Conservation (phyloP, 1,140 invertebrate genomes). For the Drosophila tani region DNA sequence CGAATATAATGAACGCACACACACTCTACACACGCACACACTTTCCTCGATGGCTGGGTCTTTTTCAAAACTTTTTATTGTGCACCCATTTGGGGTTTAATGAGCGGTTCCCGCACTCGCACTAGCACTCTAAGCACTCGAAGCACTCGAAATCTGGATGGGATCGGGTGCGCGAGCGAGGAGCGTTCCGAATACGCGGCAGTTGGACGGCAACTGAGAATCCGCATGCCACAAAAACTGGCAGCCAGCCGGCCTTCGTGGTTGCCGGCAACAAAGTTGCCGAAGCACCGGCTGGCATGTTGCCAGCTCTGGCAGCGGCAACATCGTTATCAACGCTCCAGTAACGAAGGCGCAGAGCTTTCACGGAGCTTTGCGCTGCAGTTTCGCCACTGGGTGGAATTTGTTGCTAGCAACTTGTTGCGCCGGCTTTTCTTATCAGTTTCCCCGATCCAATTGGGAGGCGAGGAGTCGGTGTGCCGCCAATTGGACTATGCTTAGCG, state of each 20-base stretch:
- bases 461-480: background rate
- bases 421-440: background rate
- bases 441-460: background rate
- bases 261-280: constrained; percentile 66
- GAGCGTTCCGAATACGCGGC: constrained; percentile 68
- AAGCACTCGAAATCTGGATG: background rate
- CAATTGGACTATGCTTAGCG: constrained; percentile 22
- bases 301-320: constrained; percentile 18
- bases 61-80: constrained; percentile 42
- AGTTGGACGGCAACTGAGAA: constrained; percentile 70
- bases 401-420: constrained; percentile 58
- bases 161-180: constrained; percentile 43
- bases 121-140: too few relatives aligned
- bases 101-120: constrained; percentile 39
- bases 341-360: constrained; percentile 16
- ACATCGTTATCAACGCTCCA: constrained; percentile 36
- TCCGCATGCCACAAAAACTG: constrained; percentile 62
- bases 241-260: constrained; percentile 37
- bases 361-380: constrained; percentile 18
- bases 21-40: constrained; percentile 10
- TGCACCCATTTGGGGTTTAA: constrained; percentile 46
- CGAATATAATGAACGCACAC: constrained; percentile 27
- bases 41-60: constrained; percentile 21
- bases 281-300: constrained; percentile 13
- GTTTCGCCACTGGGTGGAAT: constrained; percentile 15